Conservation (phyloP, 1,140 invertebrate species). For the Galleria mellonella region DNA sequence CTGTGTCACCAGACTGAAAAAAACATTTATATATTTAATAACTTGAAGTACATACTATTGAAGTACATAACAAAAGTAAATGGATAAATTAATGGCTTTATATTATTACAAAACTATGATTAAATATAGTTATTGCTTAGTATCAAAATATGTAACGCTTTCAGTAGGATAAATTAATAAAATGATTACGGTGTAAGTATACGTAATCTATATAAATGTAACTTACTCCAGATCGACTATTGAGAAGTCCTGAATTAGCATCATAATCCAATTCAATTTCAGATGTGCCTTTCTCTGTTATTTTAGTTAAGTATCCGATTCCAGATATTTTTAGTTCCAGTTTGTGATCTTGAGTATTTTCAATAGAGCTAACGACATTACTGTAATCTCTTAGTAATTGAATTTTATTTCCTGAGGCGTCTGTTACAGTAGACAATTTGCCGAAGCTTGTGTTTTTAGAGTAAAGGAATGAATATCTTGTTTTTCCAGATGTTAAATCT, state of each 20-base stretch:
- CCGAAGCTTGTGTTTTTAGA: constrained; percentile 97
- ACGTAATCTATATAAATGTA: constrained; percentile 1
- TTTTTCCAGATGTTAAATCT: constrained; percentile 93
- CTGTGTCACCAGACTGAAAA: constrained; percentile 86
- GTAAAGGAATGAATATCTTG: constrained; percentile 95
- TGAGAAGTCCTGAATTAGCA: constrained; percentile 85
- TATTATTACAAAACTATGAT: too few relatives aligned
- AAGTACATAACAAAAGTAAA: constrained; percentile 8
- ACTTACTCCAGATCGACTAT: constrained; percentile 84
- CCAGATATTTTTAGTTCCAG: constrained; percentile 91
- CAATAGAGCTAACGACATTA: constrained; percentile 92
- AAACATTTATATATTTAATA: constrained; percentile 16
- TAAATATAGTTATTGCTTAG: too few relatives aligned
- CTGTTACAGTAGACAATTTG: constrained; percentile 93
- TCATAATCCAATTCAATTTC: constrained; percentile 92
- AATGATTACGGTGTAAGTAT: too few relatives aligned
- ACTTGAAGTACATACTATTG: constrained; percentile 13
- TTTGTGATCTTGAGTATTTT: constrained; percentile 95
- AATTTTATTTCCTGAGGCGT: constrained; percentile 94
- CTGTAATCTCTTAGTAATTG: constrained; percentile 93
- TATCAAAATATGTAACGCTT: too few relatives aligned
- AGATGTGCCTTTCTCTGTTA: constrained; percentile 86
- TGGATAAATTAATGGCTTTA: too few relatives aligned
- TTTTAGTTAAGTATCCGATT: constrained; percentile 88
- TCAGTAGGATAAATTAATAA: too few relatives aligned